Evolutionary conservation across 92 coral and sea anemone species (phyloP).

Genomic region (Umimayanthus chanpuru): DNA sequence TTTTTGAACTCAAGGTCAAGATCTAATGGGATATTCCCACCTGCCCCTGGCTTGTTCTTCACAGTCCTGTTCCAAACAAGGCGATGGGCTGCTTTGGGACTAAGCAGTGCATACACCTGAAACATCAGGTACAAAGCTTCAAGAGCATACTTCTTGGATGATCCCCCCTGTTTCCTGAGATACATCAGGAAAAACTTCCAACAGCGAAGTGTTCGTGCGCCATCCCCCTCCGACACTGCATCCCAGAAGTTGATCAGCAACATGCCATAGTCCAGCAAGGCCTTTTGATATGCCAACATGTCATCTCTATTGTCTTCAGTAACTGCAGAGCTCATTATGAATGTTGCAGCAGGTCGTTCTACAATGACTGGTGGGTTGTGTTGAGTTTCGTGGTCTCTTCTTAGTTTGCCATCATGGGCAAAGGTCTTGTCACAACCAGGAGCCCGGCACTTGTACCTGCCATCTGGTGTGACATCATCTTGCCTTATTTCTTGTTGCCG

Average conservation of each 20-base stretch:
- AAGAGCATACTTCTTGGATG: conserved; percentile 48
- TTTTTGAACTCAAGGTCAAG: conserved; percentile 52
- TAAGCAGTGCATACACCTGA: conserved; percentile 45
- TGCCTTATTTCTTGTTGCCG: conserved; percentile 38
- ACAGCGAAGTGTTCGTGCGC: conserved; percentile 52
- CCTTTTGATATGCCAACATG: conserved; percentile 62
- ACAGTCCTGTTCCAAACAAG: conserved; percentile 71
- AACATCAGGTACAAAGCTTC: conserved; percentile 56
- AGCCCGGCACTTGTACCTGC: conserved; percentile 66
- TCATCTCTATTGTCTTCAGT: conserved; percentile 47
- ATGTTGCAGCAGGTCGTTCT: conserved; percentile 25
- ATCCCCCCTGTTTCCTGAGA: conserved; percentile 46
- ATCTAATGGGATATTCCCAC: conserved; percentile 75
- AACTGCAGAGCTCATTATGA: conserved; percentile 22
- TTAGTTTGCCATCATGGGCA: conserved; percentile 57
- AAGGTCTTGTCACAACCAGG: conserved; percentile 52
- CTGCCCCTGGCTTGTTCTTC: conserved; percentile 70
- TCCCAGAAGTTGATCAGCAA: conserved; percentile 57
- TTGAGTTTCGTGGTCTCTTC: conserved; percentile 46
- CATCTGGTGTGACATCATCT: conserved; percentile 53
- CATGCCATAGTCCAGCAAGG: conserved; percentile 70
- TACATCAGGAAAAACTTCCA: conserved; percentile 63
- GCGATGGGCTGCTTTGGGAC: conserved; percentile 56
- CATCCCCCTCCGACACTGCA: conserved; percentile 73
- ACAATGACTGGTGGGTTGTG: conserved; percentile 53